Conservation (phyloP, 2,113 vertebrate genomes). For the Myiozetetes cayanensis region DNA sequence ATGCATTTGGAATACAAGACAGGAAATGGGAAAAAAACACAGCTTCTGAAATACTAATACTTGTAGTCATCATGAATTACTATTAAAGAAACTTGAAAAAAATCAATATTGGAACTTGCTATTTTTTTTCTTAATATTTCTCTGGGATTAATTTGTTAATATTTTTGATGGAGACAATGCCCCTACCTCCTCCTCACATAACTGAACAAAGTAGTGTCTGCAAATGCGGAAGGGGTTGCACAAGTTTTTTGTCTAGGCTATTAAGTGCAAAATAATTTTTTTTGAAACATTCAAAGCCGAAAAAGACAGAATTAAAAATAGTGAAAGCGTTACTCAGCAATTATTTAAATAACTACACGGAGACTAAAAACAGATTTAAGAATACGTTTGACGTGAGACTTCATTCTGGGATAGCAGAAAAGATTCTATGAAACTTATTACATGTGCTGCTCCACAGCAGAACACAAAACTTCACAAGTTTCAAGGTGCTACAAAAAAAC, state of each 20-base stretch:
- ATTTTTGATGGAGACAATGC: background rate
- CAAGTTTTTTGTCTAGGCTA: background rate
- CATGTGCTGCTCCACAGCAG: background rate
- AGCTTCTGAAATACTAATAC: background rate
- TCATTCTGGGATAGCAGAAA: background rate
- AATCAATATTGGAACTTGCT: background rate
- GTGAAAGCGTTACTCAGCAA: background rate
- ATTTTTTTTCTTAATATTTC: background rate
- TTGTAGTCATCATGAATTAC: background rate
- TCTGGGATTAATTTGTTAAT: background rate
- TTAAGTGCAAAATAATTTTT: background rate
- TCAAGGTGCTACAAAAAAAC: background rate
- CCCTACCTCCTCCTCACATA: background rate
- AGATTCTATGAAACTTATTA: background rate
- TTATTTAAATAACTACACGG: background rate
- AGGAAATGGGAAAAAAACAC: background rate
- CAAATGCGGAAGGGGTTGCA: background rate
- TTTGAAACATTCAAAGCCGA: background rate
- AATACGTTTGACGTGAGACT: background rate
- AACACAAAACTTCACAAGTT: background rate
- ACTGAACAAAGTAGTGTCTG: background rate
- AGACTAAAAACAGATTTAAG: background rate
- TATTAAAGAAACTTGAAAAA: background rate
- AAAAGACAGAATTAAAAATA: background rate
- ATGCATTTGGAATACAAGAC: background rate